These are phyloP conservation scores for Drosophila paramelanica DNA, from an alignment of 2,888 invertebrate genomes.

Conservation along the genomic window DNA sequence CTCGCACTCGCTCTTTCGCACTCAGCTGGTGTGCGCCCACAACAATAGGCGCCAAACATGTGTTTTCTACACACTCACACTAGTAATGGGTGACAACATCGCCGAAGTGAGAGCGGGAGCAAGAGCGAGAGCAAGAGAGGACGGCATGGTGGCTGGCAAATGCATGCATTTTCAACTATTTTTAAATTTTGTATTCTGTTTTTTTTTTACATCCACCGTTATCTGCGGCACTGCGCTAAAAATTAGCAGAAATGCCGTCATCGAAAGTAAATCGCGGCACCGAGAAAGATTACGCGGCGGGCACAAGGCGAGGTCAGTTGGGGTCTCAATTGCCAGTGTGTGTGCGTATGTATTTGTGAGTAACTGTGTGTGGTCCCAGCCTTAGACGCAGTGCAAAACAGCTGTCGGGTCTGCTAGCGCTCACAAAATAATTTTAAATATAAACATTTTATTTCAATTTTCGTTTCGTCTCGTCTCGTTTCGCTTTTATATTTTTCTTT, in stretches of 20 bases:
- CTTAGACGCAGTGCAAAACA: slow-evolving; percentile 40
- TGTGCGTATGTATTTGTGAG: not conserved
- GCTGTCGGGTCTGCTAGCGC: slow-evolving; percentile 38
- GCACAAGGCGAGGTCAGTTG: slow-evolving; percentile 61
- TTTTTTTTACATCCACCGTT: slow-evolving; percentile 11
- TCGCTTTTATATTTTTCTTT: not conserved
- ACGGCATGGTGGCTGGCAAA: slow-evolving; percentile 4
- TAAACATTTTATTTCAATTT: slow-evolving; percentile 37
- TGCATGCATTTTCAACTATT: slow-evolving; percentile 45
- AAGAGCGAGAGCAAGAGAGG: slow-evolving; percentile 7
- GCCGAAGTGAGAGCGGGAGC: slow-evolving; percentile 19
- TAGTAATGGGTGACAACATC: slow-evolving; percentile 57
- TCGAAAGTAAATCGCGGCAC: slow-evolving; percentile 53
- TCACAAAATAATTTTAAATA: slow-evolving; percentile 45
- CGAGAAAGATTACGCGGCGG: slow-evolving; percentile 31
- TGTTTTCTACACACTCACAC: slow-evolving; percentile 60
- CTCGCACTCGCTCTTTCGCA: slow-evolving; percentile 71
- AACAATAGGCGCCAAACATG: slow-evolving; percentile 75
- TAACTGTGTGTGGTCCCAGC: slow-evolving; percentile 9
- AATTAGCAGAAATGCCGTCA: slow-evolving; percentile 61
- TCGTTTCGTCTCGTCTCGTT: not conserved
- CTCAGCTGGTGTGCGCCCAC: slow-evolving; percentile 67
- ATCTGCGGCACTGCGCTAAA: slow-evolving; percentile 29
- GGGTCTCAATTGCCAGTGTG: slow-evolving; percentile 17
- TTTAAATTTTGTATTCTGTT: slow-evolving; percentile 21